These are phyloP conservation scores for Centrocercus urophasianus DNA, from an alignment of 2,113 vertebrate species.

Conservation along the genomic window DNA sequence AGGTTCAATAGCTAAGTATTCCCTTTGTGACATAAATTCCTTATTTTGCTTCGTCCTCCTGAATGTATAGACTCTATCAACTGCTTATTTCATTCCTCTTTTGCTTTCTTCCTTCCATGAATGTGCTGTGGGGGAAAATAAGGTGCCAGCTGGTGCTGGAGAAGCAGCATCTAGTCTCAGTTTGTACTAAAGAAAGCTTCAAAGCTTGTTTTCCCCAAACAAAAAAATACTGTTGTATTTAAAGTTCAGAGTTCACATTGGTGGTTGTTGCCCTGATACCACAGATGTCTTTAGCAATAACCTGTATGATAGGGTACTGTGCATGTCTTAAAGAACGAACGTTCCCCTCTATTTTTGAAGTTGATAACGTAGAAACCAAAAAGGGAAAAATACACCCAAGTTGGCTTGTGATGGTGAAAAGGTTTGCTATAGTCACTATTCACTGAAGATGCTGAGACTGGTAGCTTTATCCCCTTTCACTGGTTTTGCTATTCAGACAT, in stretches of 20 bases:
- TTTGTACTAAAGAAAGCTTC: background rate
- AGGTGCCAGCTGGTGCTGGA: background rate
- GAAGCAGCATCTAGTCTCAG: background rate
- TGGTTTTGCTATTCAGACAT: background rate
- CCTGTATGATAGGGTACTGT: background rate
- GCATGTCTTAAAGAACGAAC: background rate
- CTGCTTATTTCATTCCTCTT: background rate
- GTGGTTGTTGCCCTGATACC: background rate
- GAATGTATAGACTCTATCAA: background rate
- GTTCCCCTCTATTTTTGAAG: background rate
- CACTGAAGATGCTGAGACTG: background rate
- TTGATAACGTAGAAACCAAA: background rate
- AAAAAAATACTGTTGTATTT: background rate
- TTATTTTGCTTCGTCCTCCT: background rate
- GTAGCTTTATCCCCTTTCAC: background rate
- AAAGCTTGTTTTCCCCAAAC: background rate
- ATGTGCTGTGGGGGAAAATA: background rate
- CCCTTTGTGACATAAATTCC: background rate
- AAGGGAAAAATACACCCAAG: too few species aligned
- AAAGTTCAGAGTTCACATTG: background rate
- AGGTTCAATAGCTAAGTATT: background rate
- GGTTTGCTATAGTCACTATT: background rate
- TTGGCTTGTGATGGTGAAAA: background rate
- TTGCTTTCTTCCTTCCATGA: background rate
- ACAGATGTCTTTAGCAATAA: background rate